Base-by-base conservation (phyloP, 1,140 invertebrate genomes). In the Acyrthosiphon pisum region DNA sequence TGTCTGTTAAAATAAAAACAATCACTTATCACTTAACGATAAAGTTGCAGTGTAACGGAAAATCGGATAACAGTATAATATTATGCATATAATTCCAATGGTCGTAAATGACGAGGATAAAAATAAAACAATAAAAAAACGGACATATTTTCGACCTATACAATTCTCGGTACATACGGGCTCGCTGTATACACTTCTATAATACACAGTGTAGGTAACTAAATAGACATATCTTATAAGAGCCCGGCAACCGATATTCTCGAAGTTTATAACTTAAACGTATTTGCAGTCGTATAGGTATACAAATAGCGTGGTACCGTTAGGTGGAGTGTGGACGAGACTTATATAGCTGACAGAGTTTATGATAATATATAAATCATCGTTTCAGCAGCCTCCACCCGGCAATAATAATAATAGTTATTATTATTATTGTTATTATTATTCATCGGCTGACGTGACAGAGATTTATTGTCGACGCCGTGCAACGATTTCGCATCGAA, bases 331-430 rank as follows among this genome's bases (percentile, higher is more conserved):
- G 48, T 22, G 87, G 8, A 26, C n/a, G 46, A 89, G 48, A 76
- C 60, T 76, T 76, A 76, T 76, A 76, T 76, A n/a, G 60, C 60
- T 76, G 60, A 76, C 60, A n/a, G 30, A 76, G 60, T n/a, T 76
- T 87, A 44, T 89, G 23, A 30, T 41, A 44, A 60, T 90, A 90
- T 90, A 90, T 90, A 90, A 90, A 90, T 90, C 88, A 90, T 41
- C 53, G 53, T 37, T 22, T 60, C 20, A 76, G 88, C 9, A 60
- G 50, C 35, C 22, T n/a, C 22, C 23, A 1, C 30, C 18, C 46
- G n/a, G 46, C 7, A 88, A 60, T 60, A 60, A 60, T 60, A 60
- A 53, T 89, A 53, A n/a, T 87, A 30, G 44, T 46, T 84, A 84
- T 84, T 86, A 76, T 76, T 76, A 81, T 81, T 35, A 37, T 84